Conservation (phyloP, 2,797 vertebrate genomes). For the Avahi laniger region DNA sequence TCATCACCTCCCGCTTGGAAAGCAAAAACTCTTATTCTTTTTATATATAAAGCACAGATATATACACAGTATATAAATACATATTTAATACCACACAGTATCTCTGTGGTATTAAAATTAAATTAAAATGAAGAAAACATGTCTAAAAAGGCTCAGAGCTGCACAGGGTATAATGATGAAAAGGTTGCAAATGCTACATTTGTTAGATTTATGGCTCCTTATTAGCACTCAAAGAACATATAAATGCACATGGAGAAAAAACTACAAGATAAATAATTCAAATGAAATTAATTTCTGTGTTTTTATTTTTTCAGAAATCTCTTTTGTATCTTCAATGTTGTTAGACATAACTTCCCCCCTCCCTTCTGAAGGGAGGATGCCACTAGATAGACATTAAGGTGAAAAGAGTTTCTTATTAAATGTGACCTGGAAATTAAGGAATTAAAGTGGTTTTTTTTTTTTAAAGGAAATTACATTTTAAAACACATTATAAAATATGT, state of each 20-base stretch:
- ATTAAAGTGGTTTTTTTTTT: conserved; percentile 41
- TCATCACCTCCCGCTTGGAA: neutral
- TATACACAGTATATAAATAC: neutral
- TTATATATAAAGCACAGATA: neutral
- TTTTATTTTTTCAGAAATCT: neutral
- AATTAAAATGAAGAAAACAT: neutral
- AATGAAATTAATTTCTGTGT: neutral
- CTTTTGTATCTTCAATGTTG: neutral
- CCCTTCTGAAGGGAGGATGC: neutral
- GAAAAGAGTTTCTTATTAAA: conserved; percentile 32
- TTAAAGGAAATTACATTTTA: conserved; percentile 74
- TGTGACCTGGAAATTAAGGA: conserved; percentile 56
- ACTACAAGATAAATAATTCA: neutral
- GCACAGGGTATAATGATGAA: neutral
- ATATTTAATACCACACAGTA: neutral
- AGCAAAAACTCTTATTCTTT: neutral
- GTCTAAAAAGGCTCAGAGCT: neutral
- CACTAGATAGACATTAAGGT: neutral
- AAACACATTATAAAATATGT: conserved; percentile 71
- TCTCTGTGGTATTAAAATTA: neutral
- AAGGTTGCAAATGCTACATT: neutral
- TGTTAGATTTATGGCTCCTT: neutral
- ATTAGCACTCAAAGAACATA: neutral
- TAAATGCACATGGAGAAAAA: neutral
- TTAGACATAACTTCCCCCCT: neutral